Conservation (phyloP, 2,888 invertebrate species). For the Lasioglossum villosulum region DNA sequence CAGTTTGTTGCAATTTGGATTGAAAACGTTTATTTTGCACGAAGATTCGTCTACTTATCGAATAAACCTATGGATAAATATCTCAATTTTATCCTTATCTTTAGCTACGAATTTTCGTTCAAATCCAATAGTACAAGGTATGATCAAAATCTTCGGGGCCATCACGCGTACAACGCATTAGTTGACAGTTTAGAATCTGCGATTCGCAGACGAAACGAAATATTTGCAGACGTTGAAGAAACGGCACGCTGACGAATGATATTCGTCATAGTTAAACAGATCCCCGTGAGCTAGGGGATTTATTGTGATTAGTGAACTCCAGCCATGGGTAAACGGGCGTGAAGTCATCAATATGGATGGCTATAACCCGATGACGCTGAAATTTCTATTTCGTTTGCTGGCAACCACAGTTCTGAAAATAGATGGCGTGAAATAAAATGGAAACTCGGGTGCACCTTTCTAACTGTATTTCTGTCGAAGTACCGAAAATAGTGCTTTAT, state of each 20-base stretch:
- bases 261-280: constrained; percentile 46
- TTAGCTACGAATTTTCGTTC: too few species aligned
- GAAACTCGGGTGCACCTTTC: constrained; percentile 69
- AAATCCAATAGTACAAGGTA: too few species aligned
- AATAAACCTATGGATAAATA: neutral
- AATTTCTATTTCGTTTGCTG: constrained; percentile 72
- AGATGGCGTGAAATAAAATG: constrained; percentile 72
- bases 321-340: constrained; percentile 55
- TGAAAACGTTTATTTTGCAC: too few species aligned
- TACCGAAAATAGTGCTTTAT: constrained; percentile 65
- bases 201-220: neutral
- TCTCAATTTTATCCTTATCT: neutral
- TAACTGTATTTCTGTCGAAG: constrained; percentile 66
- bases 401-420: constrained; percentile 71
- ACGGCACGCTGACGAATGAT: neutral
- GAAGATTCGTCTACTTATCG: too few species aligned
- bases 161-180: neutral
- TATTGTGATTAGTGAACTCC: constrained; percentile 50
- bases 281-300: constrained; percentile 35
- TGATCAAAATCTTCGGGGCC: neutral
- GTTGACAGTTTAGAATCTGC: neutral
- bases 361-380: constrained; percentile 70
- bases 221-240: neutral
- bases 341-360: constrained; percentile 75
- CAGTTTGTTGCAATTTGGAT: too few species aligned